phyloP scores from a whole-genome alignment of 2,888 invertebrate species.

The Calliphora vomitoria region DNA sequence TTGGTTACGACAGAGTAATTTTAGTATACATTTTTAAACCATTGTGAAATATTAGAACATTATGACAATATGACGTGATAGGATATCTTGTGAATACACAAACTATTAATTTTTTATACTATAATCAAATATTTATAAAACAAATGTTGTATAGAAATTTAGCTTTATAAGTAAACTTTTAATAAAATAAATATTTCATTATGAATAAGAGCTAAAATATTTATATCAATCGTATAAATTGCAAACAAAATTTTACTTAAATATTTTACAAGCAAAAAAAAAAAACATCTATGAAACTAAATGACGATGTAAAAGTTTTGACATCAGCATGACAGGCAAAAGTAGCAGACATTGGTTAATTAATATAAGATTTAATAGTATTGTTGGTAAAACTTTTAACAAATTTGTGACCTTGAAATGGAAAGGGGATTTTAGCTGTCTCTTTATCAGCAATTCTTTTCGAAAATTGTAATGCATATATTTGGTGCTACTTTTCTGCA shows the following conservation, averaged over 20 bases:
- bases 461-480: too few relatives aligned
- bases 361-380: neutral
- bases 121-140: too few relatives aligned
- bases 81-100: too few relatives aligned
- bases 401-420: constrained; percentile 19
- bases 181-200: too few relatives aligned
- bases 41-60: too few relatives aligned
- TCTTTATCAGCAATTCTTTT: neutral
- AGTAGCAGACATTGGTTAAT: constrained; percentile 7
- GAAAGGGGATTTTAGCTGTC: neutral
- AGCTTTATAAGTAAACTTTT: too few relatives aligned
- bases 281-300: neutral
- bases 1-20: too few relatives aligned
- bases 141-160: too few relatives aligned
- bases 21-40: too few relatives aligned
- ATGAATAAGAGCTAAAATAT: neutral
- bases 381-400: neutral
- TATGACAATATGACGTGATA: too few relatives aligned
- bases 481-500: too few relatives aligned
- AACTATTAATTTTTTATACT: too few relatives aligned
- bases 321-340: constrained; percentile 36
- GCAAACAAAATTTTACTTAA: neutral
- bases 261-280: neutral
- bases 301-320: constrained; percentile 23
- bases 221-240: neutral